These are phyloP conservation scores for Murina feae DNA, from an alignment of 2,113 vertebrate species.

Conservation along the genomic window DNA sequence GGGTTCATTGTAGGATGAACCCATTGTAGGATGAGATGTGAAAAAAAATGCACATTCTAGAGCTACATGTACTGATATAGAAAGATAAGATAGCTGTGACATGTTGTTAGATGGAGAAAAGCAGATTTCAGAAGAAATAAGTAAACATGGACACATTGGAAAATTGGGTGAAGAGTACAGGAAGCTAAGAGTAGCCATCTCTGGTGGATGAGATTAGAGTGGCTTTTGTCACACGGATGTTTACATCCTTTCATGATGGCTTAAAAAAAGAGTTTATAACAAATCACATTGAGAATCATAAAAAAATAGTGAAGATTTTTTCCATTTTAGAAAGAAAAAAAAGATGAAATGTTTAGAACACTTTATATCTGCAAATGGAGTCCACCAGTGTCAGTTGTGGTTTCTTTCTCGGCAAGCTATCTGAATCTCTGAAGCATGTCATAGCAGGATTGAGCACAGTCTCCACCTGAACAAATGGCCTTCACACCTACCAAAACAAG, in stretches of 20 bases:
- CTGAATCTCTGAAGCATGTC: neutral
- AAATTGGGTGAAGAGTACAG: neutral
- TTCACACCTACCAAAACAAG: neutral
- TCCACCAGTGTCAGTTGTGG: neutral
- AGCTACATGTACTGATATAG: neutral
- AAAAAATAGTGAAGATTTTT: neutral
- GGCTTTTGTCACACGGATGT: neutral
- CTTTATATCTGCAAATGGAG: neutral
- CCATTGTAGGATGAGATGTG: neutral
- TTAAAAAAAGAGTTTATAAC: neutral
- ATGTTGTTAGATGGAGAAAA: neutral
- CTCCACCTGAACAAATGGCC: neutral
- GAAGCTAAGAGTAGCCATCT: neutral
- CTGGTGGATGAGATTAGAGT: neutral
- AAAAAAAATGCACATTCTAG: neutral
- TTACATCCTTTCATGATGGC: neutral
- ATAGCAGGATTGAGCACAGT: neutral
- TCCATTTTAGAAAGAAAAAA: conserved; percentile 13
- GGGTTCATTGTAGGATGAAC: neutral
- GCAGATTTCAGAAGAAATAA: neutral
- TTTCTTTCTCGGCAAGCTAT: neutral
- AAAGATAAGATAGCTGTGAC: neutral
- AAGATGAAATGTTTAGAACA: neutral
- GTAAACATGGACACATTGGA: neutral
- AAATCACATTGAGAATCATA: neutral